Base-by-base conservation (phyloP, 2,888 invertebrate genomes). In the Bombyx huttoni region DNA sequence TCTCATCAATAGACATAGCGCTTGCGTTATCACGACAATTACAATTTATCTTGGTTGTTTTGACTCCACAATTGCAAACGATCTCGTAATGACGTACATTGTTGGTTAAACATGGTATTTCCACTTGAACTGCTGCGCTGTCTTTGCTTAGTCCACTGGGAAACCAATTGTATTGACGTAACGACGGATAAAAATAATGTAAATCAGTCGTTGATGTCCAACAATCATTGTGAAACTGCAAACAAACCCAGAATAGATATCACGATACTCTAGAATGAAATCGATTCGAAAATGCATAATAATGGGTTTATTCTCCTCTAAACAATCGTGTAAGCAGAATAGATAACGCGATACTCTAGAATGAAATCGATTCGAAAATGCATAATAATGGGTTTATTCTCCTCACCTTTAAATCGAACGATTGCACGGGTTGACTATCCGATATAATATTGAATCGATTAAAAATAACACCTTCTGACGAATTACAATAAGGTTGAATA, bases 151-250 rank as follows among this genome's bases (percentile, higher is more conserved):
- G 59, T 14, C 54, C 49, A 10, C 48, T 52, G 33, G 57, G 52
- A 14, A 52, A 55, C 56, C 62, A 67, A 24, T 65, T 59, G 33
- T 54, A 54, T 40, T 57, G 55, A 40, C 70, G 72, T 24, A 73
- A 51, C 46, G 56, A 58, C 7, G 81, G 82, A 53, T 63, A 77
- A 63, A 88, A 88, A 57, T 78, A 81, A 51, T 71, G 69, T 24
- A 89, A 68, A 56, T 89, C 88, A 14, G 84, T 78, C 7, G 88
- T 87, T 6, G 89, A 89, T 12, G 85, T 82, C 54, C 71, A 68
- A 46, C 56, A 58, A 58, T 89, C 87, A 54, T 77, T 75, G 61
- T 89, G 88, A 57, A 89, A 88, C 88, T 89, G 73, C 48, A 70
- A 68, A 50, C 13, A 52, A 51, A 48, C 24, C 2, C 24, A 24